A percentile compares a stretch with the other conserved stretches of the same genome.
phyloP scores from a whole-genome alignment of 1,140 invertebrate species.

The Nixonia krombeini region DNA sequence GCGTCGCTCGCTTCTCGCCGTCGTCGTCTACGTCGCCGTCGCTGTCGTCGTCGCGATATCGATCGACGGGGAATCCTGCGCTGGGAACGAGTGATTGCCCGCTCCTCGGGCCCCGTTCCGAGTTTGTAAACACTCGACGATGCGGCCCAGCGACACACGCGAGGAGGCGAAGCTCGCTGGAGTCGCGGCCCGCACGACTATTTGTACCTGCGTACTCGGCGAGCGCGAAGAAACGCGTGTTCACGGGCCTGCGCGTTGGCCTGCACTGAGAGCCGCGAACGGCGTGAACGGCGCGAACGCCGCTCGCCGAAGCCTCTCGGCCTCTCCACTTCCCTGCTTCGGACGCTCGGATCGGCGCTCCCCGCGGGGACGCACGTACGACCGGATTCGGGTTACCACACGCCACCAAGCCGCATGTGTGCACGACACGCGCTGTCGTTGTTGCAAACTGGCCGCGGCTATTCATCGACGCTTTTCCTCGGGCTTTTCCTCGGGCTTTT shows the following conservation, averaged over 20 bases:
- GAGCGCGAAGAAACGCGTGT: conserved; percentile 39
- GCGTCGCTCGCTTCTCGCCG: no score
- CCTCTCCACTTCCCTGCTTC: conserved; percentile 28
- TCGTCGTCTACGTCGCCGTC: no score
- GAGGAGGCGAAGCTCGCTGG: neutral
- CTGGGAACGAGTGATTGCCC: no score
- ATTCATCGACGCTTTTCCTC: neutral
- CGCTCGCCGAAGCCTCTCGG: conserved; percentile 46
- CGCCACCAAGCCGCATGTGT: conserved; percentile 7
- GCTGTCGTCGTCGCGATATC: no score
- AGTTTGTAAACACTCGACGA: neutral
- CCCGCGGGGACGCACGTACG: conserved; percentile 32
- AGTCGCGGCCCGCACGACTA: conserved; percentile 12
- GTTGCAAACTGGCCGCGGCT: no score
- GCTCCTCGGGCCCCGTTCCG: no score
- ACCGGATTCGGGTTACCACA: conserved; percentile 39
- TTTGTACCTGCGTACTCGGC: conserved; percentile 57
- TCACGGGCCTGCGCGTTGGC: conserved; percentile 68
- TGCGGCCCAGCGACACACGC: neutral
- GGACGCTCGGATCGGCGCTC: conserved; percentile 30
- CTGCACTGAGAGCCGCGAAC: conserved; percentile 59
- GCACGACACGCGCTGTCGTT: conserved; percentile 31
- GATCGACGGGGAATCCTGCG: no score
- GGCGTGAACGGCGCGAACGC: conserved; percentile 47
- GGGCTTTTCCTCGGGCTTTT: neutral